Evolutionary conservation across 2,113 vertebrate species (phyloP), one percentile per base, ranked within the genome.

Genomic region (Monarcha castaneiventris): DNA sequence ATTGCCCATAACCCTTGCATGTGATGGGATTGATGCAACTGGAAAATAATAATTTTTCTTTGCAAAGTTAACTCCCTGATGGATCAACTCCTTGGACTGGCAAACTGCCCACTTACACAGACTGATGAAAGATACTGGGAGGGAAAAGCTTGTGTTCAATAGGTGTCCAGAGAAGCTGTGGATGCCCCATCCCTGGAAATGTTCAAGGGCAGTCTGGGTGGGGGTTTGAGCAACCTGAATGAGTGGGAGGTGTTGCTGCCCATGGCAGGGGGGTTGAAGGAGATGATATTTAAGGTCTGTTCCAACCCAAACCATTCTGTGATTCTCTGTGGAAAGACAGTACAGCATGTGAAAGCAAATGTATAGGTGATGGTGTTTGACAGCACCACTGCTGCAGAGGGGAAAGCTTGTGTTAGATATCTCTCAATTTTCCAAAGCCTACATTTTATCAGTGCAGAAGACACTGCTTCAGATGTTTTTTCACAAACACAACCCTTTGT

Each of bases 1-100:
- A 62, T 14, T 74, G 37, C 1, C 4, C 11, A 8, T 23, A 4
- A 63, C 48, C 43, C 11, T 77, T 44, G 32, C 4, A 5, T 0
- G 1, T 55, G 10, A 3, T 22, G 39, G 52, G 51, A 82, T 9
- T 2, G 13, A 43, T 46, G 20, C 10, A 51, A 13, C 1, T 1
- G 19, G 59, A 63, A 71, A 63, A 9, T 1, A 41, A 27, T 18
- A 3, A 25, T 22, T 80, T 91, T 58, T 49, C 15, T 64, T 68
- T 55, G 35, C 16, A 43, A 64, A 14, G 8, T 64, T 67, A 67
- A 29, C 15, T 62, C 15, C 20, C 61, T 84, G 41, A 30, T 2
- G 1, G 9, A 75, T 59, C 6, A 30, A 1, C 32, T 62, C 13
- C 26, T 77, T 66, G 20, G 63, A 35, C 15, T 39, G 22, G 4